Conservation (phyloP, 2,888 invertebrate species). For the Sarcophaga carnaria region DNA sequence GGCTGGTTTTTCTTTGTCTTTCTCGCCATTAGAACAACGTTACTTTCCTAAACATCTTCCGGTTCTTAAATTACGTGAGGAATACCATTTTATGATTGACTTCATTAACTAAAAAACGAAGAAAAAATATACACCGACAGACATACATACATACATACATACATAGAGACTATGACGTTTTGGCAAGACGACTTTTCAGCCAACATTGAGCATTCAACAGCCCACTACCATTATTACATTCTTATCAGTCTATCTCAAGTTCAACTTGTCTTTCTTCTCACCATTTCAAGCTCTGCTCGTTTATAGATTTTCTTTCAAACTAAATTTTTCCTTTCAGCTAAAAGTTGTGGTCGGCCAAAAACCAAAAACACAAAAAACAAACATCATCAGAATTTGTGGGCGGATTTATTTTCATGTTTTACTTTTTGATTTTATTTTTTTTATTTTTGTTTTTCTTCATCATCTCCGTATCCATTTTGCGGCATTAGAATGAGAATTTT, state of each 20-base stretch:
- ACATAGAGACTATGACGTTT: not conserved
- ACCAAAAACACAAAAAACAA: not conserved
- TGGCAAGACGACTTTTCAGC: slow-evolving; percentile 7
- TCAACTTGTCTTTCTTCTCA: not conserved
- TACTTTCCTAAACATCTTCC: slow-evolving; percentile 29
- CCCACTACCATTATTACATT: slow-evolving; percentile 11
- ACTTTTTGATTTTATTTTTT: slow-evolving; percentile 26
- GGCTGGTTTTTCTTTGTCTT: not conserved
- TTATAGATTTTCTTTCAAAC: not conserved
- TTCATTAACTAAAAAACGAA: slow-evolving; percentile 14
- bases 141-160: not conserved
- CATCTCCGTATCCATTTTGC: not conserved
- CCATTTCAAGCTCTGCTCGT: not conserved
- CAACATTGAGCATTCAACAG: slow-evolving; percentile 11
- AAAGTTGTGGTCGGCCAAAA: not conserved
- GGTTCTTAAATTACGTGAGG: slow-evolving; percentile 45
- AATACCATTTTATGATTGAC: slow-evolving; percentile 32
- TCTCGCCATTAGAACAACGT: not conserved
- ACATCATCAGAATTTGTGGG: slow-evolving; percentile 31
- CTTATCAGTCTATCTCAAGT: slow-evolving; percentile 34
- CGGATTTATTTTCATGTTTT: slow-evolving; percentile 50
- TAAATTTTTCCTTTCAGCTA: not conserved
- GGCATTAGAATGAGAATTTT: slow-evolving; percentile 15
- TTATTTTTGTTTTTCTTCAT: not conserved
- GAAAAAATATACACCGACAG: not conserved